Percentiles rank a stretch among this genome's conserved stretches.
Evolutionary conservation across 2,888 invertebrate genomes (phyloP).

Genomic region (Synergus japonicus): DNA sequence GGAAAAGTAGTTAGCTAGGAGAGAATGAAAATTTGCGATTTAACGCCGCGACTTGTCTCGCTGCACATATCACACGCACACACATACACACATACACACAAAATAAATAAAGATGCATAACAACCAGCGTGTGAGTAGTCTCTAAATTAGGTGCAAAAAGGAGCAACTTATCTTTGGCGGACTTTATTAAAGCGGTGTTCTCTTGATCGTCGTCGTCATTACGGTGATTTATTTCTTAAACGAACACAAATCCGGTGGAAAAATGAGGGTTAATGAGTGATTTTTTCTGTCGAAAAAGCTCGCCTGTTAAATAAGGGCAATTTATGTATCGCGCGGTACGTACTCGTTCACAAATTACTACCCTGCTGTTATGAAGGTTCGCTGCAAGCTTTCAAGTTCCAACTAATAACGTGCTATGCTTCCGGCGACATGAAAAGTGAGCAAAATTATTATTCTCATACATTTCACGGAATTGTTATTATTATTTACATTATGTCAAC

Average conservation of each 20-base stretch:
- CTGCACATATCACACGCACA: conserved; percentile 64
- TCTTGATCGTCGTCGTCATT: conserved; percentile 6
- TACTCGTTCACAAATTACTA: conserved; percentile 34
- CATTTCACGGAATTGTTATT: conserved; percentile 14
- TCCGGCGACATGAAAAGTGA: conserved; percentile 33
- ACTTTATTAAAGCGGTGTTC: conserved; percentile 4
- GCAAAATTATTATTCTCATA: conserved; percentile 32
- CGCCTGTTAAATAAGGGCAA: conserved; percentile 26
- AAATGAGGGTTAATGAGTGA: conserved; percentile 36
- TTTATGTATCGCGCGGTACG: conserved; percentile 35
- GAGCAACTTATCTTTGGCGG: conserved; percentile 10
- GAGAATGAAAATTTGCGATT: conserved; percentile 51
- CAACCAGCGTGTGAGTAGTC: conserved; percentile 1
- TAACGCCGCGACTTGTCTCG: conserved; percentile 62
- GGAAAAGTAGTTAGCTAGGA: conserved; percentile 43
- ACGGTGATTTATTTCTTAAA: conserved; percentile 5
- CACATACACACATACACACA: conserved; percentile 42
- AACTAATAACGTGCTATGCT: conserved; percentile 33
- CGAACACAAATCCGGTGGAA: not conserved
- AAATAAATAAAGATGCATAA: not conserved
- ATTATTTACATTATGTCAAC: conserved; percentile 18
- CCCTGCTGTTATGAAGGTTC: conserved; percentile 38
- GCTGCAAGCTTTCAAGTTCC: conserved; percentile 34
- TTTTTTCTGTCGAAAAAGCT: conserved; percentile 27
- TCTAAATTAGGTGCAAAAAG: conserved; percentile 28